phyloP scores from a whole-genome alignment of 2,888 invertebrate species.

The Chrysopilus asiliformis region DNA sequence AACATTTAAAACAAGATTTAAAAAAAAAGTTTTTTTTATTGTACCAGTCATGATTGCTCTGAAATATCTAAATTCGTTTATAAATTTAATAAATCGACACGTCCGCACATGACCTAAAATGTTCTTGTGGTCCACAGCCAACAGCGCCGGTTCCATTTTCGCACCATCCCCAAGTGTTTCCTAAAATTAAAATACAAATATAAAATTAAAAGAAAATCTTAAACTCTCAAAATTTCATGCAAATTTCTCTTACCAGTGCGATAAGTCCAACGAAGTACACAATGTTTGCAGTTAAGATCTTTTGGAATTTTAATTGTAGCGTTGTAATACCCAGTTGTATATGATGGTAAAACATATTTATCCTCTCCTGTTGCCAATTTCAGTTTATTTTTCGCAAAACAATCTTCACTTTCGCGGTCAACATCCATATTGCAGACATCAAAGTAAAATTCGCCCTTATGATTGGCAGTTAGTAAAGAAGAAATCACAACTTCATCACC shows the following conservation, averaged over 20 bases:
- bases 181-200: no score
- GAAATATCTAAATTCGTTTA: no score
- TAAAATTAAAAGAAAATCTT: no score
- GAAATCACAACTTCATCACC: slow-evolving; percentile 20
- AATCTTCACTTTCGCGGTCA: slow-evolving; percentile 38
- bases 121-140: no score
- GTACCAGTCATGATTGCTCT: no score
- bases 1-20: background rate
- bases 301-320: slow-evolving; percentile 31
- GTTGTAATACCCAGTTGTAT: slow-evolving; percentile 20
- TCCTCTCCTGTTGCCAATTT: slow-evolving; percentile 23
- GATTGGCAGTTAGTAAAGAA: slow-evolving; percentile 36
- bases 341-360: slow-evolving; percentile 17
- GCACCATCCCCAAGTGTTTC: no score
- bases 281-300: slow-evolving; percentile 37
- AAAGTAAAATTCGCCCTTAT: slow-evolving; percentile 38
- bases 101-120: no score
- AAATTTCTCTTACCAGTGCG: slow-evolving; percentile 16
- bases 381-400: slow-evolving; percentile 36
- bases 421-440: slow-evolving; percentile 38
- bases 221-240: no score
- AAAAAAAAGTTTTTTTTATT: background rate
- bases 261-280: slow-evolving; percentile 44
- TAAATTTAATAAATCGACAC: no score
- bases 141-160: no score